Base-by-base conservation (phyloP, 2,797 vertebrate species). In the Benthosema pterotum region DNA sequence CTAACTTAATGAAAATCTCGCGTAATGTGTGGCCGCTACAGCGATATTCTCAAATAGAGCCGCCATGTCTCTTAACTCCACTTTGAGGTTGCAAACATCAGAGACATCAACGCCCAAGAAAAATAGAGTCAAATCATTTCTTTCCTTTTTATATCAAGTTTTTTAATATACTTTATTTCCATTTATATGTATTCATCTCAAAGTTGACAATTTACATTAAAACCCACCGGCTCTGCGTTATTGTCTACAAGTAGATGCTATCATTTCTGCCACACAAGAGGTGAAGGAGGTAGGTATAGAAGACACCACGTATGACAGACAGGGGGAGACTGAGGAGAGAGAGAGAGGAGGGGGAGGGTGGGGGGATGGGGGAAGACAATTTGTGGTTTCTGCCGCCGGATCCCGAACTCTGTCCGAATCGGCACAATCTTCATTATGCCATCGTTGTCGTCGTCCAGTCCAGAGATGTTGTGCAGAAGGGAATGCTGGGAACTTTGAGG, bases 401-500 rank as follows among this genome's bases (percentile, higher is more conserved):
- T 84, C 74, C 87, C 78, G 72, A 77, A 85, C 74, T 72, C 74
- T 67, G 66, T 79, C 70, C 12, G 47, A 77, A 71, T 84, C 77
- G 74, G 77, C 79, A 76, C 62, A 63, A 46, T 43, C 63, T 66
- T 60, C 57, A 57, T 69, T 54, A 53, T 65, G n/a, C 66, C 62
- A 74, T 69, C 43, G 60, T 71, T 60, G 46, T 73, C 57, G 60
- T 80, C 70, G 55, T 69, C 83, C 72, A 86, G 83, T 87, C 86
- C 85, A 88, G 85, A 83, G 87, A 80, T 85, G 84, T 57, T 85
- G 83, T 88, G 86, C 85, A 87, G 85, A 87, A 88, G 88, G 90
- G 90, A 92, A 92, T 92, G 88, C 88, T 89, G 92, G 91, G 90
- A 92, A 88, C 82, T 79, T 68, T 80, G 79, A 90, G 88, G 90